A percentile compares a stretch with the other conserved stretches of the same genome.
phyloP scores from a whole-genome alignment of 1,140 invertebrate species.

The Euwallacea fornicatus region DNA sequence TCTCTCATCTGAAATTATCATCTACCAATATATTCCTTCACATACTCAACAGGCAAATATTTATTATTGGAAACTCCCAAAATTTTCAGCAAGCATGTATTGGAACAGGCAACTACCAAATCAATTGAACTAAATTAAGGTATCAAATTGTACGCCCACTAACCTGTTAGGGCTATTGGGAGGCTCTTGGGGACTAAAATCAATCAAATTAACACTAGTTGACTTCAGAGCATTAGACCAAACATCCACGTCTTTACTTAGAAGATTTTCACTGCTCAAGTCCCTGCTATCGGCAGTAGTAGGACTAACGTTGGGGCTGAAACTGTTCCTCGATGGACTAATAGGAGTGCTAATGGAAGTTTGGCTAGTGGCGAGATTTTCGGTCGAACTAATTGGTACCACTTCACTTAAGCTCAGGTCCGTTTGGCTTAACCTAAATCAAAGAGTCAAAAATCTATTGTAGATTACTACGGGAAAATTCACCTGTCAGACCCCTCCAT shows the following conservation, averaged over 20 bases:
- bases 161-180: constrained; percentile 30
- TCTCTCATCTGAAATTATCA: no score
- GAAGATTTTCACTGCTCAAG: constrained; percentile 33
- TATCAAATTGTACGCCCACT: no score
- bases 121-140: no score
- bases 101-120: no score
- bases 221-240: not conserved
- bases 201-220: constrained; percentile 44
- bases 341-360: constrained; percentile 44
- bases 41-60: no score
- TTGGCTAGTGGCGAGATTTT: constrained; percentile 46
- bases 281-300: constrained; percentile 36
- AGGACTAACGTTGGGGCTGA: constrained; percentile 48
- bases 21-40: no score
- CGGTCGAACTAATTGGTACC: constrained; percentile 43
- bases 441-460: not conserved
- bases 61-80: no score
- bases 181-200: constrained; percentile 44
- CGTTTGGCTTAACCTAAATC: constrained; percentile 38
- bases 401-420: constrained; percentile 49
- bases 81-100: no score
- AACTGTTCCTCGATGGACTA: constrained; percentile 46
- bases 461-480: not conserved
- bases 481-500: constrained; percentile 42
- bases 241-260: constrained; percentile 6